Evolutionary conservation across 2,797 vertebrate genomes (phyloP).

Genomic region (Crenichthys baileyi): DNA sequence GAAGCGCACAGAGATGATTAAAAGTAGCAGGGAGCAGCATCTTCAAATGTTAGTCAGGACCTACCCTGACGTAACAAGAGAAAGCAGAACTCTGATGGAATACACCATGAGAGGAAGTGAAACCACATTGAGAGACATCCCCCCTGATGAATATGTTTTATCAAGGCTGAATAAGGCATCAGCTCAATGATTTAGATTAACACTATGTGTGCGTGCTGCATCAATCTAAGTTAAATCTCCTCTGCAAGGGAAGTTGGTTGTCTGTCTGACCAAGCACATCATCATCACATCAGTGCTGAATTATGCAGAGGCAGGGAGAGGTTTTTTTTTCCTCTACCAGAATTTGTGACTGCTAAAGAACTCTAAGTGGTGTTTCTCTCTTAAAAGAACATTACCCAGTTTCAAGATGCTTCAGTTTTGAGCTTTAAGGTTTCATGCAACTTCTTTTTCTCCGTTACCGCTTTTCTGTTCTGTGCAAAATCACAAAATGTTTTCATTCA

Average conservation of each 20-base stretch:
- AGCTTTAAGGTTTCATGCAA: conserved; percentile 55
- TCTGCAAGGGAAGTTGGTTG: conserved; percentile 52
- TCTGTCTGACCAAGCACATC: conserved; percentile 67
- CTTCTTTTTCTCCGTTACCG: conserved; percentile 16
- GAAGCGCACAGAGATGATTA: background rate
- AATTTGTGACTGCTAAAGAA: conserved; percentile 59
- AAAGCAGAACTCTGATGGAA: conserved; percentile 22
- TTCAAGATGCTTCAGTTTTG: conserved; percentile 51
- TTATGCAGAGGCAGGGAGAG: conserved; percentile 58
- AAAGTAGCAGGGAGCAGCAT: background rate
- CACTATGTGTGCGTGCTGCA: conserved; percentile 36
- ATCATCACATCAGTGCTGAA: conserved; percentile 66
- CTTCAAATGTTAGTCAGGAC: conserved; percentile 6
- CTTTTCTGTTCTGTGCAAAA: conserved; percentile 52
- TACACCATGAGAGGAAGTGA: conserved; percentile 5
- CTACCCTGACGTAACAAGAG: conserved; percentile 3
- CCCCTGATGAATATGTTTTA: conserved; percentile 48
- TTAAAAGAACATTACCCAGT: conserved; percentile 68
- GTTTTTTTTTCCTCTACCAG: conserved; percentile 16
- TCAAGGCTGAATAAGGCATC: conserved; percentile 42
- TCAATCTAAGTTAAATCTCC: conserved; percentile 57
- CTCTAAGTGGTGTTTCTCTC: conserved; percentile 64
- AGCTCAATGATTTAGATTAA: conserved; percentile 57
- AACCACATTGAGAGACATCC: conserved; percentile 23
- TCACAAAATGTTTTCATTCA: conserved; percentile 19